A percentile compares a stretch with the other conserved stretches of the same genome.
Evolutionary conservation across 1,140 invertebrate genomes (phyloP).

Genomic region (Bombus picipes): DNA sequence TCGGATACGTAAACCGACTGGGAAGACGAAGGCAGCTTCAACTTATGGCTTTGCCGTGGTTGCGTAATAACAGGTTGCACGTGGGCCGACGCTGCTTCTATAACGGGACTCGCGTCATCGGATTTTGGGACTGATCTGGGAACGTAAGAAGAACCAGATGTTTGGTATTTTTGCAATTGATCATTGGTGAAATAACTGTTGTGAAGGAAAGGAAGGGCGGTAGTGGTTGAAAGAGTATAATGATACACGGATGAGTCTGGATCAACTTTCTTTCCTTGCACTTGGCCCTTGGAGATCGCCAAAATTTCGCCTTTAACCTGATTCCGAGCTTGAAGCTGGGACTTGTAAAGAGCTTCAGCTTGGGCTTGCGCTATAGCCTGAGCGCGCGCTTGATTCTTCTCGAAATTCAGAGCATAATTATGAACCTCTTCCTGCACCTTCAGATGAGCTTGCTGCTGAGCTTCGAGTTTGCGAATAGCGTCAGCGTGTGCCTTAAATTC

Average conservation of each 20-base stretch:
- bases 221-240: slow-evolving; percentile 74
- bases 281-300: slow-evolving; percentile 75
- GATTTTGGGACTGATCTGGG: slow-evolving; percentile 72
- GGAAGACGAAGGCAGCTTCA: slow-evolving; percentile 72
- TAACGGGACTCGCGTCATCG: slow-evolving; percentile 41
- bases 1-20: slow-evolving; percentile 77
- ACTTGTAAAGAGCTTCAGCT: slow-evolving; percentile 77
- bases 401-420: slow-evolving; percentile 76
- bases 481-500: slow-evolving; percentile 80
- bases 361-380: slow-evolving; percentile 80
- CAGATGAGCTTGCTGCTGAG: slow-evolving; percentile 78
- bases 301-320: slow-evolving; percentile 78
- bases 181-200: slow-evolving; percentile 75
- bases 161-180: slow-evolving; percentile 74
- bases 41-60: slow-evolving; percentile 76
- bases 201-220: slow-evolving; percentile 71
- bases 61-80: slow-evolving; percentile 70
- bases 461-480: slow-evolving; percentile 78
- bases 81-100: slow-evolving; percentile 57
- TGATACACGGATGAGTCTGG: slow-evolving; percentile 77
- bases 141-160: slow-evolving; percentile 75
- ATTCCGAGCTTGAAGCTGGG: slow-evolving; percentile 72
- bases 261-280: slow-evolving; percentile 71
- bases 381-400: slow-evolving; percentile 78
- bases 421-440: slow-evolving; percentile 79